Evolutionary conservation across 2,797 vertebrate species (phyloP).

Genomic region (Cheirogaleus major): DNA sequence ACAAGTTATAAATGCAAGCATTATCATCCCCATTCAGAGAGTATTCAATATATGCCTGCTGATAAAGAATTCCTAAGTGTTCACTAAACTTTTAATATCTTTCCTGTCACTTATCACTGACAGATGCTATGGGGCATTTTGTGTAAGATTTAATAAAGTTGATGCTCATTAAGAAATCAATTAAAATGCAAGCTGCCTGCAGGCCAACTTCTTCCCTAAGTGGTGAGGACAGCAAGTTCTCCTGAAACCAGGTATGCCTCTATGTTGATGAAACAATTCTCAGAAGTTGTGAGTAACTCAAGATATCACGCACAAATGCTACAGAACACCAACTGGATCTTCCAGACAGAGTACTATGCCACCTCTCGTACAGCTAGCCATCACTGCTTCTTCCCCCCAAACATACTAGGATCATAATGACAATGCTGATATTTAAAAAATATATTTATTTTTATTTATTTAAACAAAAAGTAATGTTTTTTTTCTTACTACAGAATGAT

Average conservation of each 20-base stretch:
- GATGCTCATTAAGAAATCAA: constrained; percentile 66
- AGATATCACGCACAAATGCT: neutral
- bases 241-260: neutral
- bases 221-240: neutral
- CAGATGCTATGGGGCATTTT: constrained; percentile 62
- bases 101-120: constrained; percentile 65
- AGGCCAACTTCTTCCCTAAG: constrained; percentile 3
- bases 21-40: constrained; percentile 54
- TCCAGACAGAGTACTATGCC: neutral
- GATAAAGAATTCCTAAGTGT: constrained; percentile 55
- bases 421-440: neutral
- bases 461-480: neutral
- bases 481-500: neutral
- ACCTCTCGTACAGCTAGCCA: neutral
- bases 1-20: constrained; percentile 41
- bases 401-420: neutral
- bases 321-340: neutral
- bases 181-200: constrained; percentile 70
- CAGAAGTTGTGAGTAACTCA: neutral
- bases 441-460: no score
- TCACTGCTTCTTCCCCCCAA: neutral
- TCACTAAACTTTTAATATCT: constrained; percentile 66
- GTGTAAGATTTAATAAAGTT: constrained; percentile 65
- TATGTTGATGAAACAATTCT: constrained; percentile 47
- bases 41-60: constrained; percentile 53